A percentile compares a stretch with the other conserved stretches of the same genome.
phyloP scores from a whole-genome alignment of 2,113 vertebrate genomes.

The Andinoacara biseriatus region DNA sequence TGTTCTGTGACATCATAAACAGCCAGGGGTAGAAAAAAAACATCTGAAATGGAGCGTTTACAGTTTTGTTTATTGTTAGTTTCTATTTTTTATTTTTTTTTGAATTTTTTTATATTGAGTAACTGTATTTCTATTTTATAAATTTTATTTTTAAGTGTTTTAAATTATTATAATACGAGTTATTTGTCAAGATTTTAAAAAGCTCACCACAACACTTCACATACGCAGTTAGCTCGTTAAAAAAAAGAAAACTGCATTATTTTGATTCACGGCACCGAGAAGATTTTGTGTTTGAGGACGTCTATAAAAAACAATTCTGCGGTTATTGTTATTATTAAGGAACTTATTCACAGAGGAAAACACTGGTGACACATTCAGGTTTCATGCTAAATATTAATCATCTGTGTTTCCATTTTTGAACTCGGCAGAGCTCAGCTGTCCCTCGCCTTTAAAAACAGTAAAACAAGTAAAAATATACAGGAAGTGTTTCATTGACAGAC shows the following conservation, averaged over 20 bases:
- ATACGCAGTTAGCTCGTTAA: too few relatives aligned
- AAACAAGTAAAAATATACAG: not conserved
- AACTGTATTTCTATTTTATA: not conserved
- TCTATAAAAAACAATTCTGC: not conserved
- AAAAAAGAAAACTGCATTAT: too few relatives aligned
- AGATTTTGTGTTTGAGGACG: not conserved
- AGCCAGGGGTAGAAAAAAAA: not conserved
- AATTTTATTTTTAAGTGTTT: not conserved
- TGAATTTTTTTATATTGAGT: too few relatives aligned
- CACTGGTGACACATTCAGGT: not conserved
- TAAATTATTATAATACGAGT: rapidly evolving
- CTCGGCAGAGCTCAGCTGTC: not conserved
- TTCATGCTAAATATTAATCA: not conserved
- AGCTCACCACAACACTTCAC: not conserved
- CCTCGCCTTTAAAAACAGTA: not conserved
- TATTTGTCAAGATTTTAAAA: not conserved
- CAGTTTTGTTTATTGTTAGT: not conserved
- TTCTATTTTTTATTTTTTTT: not conserved
- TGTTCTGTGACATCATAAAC: not conserved
- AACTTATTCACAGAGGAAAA: rapidly evolving
- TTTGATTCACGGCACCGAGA: not conserved
- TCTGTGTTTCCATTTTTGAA: not conserved
- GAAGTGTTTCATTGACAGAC: not conserved
- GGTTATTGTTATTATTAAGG: not conserved
- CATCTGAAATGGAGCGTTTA: not conserved